phyloP scores from a whole-genome alignment of 2,113 vertebrate species.

The Limanda limanda region DNA sequence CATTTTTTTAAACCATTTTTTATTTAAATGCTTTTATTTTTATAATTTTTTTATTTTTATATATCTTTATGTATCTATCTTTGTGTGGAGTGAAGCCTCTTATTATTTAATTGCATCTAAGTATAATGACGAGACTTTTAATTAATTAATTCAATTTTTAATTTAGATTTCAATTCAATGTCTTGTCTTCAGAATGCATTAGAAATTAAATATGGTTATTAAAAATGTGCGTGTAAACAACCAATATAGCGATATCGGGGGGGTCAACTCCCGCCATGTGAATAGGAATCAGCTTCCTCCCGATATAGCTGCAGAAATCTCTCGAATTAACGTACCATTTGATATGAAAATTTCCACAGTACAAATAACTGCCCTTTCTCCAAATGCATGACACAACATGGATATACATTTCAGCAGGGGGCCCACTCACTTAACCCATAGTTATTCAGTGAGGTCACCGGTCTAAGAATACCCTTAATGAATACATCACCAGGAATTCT shows the following conservation, averaged over 20 bases:
- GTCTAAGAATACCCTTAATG: conserved; percentile 48
- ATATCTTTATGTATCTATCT: no score
- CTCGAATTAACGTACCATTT: conserved; percentile 22
- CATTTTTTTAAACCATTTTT: background rate
- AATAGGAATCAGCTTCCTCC: conserved; percentile 21
- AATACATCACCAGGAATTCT: conserved; percentile 37
- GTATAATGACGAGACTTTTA: no score
- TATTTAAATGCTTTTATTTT: no score
- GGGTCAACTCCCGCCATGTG: conserved; percentile 11
- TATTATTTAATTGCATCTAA: no score
- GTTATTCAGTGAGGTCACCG: conserved; percentile 35
- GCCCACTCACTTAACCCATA: conserved; percentile 34
- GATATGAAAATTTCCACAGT: conserved; percentile 48
- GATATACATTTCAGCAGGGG: conserved; percentile 40
- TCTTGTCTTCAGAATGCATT: background rate
- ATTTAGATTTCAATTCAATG: no score
- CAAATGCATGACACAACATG: conserved; percentile 55
- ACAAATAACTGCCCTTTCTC: conserved; percentile 42
- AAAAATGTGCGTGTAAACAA: no score
- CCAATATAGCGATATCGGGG: background rate
- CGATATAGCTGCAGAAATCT: background rate
- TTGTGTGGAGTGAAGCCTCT: no score
- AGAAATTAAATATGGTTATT: background rate
- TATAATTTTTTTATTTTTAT: no score
- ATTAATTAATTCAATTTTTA: no score